Evolutionary conservation across 2,113 vertebrate species (phyloP).

Genomic region (Uria lomvia): DNA sequence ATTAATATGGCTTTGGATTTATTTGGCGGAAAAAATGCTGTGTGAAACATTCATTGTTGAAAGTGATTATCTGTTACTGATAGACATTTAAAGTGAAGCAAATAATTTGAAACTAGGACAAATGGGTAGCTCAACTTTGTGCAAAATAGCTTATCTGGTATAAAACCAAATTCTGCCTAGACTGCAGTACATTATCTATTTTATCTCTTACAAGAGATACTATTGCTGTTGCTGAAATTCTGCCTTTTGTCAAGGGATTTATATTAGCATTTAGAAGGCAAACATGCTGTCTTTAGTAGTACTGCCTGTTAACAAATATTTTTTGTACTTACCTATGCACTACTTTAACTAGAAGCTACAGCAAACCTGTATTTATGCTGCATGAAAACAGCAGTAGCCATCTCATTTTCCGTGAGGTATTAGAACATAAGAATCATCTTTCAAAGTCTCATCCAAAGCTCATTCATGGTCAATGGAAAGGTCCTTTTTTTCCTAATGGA

Average conservation of each 20-base stretch:
- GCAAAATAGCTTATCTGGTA: neutral
- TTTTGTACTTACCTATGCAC: neutral
- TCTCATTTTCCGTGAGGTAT: neutral
- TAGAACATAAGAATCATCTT: neutral
- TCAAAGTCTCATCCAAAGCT: neutral
- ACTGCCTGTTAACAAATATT: neutral
- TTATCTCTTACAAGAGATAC: neutral
- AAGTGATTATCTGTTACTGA: neutral
- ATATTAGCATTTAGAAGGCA: neutral
- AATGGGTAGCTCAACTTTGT: neutral
- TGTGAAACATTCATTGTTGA: neutral
- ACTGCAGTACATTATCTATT: neutral
- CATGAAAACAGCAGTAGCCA: neutral
- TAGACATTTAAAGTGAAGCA: neutral
- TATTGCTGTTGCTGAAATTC: neutral
- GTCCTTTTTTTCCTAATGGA: neutral
- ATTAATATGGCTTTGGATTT: neutral
- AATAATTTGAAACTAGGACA: neutral
- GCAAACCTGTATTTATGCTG: neutral
- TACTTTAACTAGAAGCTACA: neutral
- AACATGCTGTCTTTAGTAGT: neutral
- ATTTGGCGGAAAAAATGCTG: neutral
- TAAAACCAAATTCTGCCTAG: neutral
- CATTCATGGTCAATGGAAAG: neutral
- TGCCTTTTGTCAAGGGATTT: neutral